Conservation (phyloP, 2,797 vertebrate genomes). For the Epinephelus malabaricus region DNA sequence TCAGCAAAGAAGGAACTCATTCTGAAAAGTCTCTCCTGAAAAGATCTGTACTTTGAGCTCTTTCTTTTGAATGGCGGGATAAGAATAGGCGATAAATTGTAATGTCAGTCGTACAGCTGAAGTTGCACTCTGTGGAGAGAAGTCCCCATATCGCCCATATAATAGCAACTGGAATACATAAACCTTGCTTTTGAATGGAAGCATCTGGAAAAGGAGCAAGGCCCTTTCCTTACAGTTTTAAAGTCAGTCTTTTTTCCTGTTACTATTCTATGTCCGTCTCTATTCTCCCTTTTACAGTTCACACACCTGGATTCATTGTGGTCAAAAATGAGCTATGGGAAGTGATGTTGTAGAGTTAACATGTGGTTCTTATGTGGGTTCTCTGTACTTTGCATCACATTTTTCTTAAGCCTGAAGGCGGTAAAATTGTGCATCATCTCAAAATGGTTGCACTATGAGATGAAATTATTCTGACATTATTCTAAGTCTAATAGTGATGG, state of each 20-base stretch:
- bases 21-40: slow-evolving; percentile 33
- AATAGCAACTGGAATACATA: slow-evolving; percentile 67
- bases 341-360: slow-evolving; percentile 3
- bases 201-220: slow-evolving; percentile 71
- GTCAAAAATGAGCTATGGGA: slow-evolving; percentile 19
- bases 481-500: slow-evolving; percentile 30
- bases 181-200: slow-evolving; percentile 66
- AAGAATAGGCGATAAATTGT: slow-evolving; percentile 60
- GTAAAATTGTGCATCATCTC: not conserved
- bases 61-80: slow-evolving; percentile 45
- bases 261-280: slow-evolving; percentile 31
- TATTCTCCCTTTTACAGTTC: slow-evolving; percentile 36
- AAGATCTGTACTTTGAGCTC: slow-evolving; percentile 24
- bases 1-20: slow-evolving; percentile 32
- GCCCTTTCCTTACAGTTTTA: slow-evolving; percentile 37
- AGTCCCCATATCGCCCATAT: slow-evolving; percentile 61
- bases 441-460: not conserved
- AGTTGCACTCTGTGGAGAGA: slow-evolving; percentile 51
- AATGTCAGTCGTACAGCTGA: slow-evolving; percentile 57
- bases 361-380: slow-evolving; percentile 12
- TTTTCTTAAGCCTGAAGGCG: slow-evolving; percentile 24
- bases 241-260: slow-evolving; percentile 30
- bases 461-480: slow-evolving; percentile 34
- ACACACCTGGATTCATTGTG: slow-evolving; percentile 60
- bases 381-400: slow-evolving; percentile 23